Evolutionary conservation across 2,888 invertebrate species (phyloP), one percentile per base, ranked within the genome.

Genomic region (Byasa hedistus): DNA sequence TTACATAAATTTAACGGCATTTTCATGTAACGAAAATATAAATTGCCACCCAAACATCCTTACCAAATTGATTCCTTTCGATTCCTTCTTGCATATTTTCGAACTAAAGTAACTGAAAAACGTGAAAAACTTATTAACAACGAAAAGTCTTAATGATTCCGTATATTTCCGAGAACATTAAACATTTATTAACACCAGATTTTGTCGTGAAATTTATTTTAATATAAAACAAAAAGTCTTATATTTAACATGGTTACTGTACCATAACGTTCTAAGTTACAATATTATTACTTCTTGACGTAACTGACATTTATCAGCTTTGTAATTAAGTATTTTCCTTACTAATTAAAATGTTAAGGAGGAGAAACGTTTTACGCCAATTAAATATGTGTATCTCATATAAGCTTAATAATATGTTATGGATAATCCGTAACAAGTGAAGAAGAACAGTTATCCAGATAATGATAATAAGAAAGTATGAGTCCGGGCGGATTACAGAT

Each of bases 11-110:
- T 3, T 54, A 54, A 54, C 52, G 15, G 52, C 22, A 23, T 54
- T 23, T 54, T 54, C 52, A n/a, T 54, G 12, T 22, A 54, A 54
- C 52, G 52, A 54, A 54, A 54, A 54, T 54, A 23, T 22, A 54
- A 54, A 54, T 54, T n/a, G 48, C 7, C 19, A 48, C n/a, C n/a
- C 48, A 5, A 48, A 48, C 48, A n/a, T 48, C 7, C 48, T n/a
- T 7, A 48, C 19, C 48, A 48, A 48, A n/a, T 48, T 48, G n/a
- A n/a, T n/a, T n/a, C 12, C 0, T 48, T n/a, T 48, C 48, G 48
- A n/a, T 48, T 2, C 19, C 48, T 48, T 3, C 48, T n/a, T n/a
- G 1, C n/a, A 48, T 19, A 19, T 48, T n/a, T 48, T n/a, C 5
- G 5, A n/a, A n/a, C 19, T 19, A 4, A 19, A 48, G n/a, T n/a